These are phyloP conservation scores for Lucifuga dentata DNA, from an alignment of 2,113 vertebrate genomes.

Conservation along the genomic window DNA sequence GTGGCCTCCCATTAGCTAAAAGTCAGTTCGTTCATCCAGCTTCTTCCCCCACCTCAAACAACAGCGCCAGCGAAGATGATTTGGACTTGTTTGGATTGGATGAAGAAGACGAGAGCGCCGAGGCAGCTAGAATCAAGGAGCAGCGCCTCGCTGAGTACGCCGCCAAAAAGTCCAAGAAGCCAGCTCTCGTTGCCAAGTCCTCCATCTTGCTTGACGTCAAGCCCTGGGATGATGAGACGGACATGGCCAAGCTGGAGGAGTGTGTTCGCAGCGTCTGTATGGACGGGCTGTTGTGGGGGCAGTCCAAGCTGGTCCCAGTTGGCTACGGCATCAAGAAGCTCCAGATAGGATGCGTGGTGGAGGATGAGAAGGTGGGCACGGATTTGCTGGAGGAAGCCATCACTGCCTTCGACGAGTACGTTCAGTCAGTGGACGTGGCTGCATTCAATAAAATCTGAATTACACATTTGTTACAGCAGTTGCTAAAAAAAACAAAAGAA, in stretches of 20 bases:
- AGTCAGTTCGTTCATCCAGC: conserved; percentile 88
- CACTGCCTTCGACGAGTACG: conserved; percentile 92
- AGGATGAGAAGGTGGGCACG: conserved; percentile 97
- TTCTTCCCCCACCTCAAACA: conserved; percentile 54
- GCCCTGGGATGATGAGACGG: conserved; percentile 97
- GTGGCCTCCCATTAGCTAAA: conserved; percentile 88
- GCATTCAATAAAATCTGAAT: conserved; percentile 96
- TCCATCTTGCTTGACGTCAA: conserved; percentile 95
- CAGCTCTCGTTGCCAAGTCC: conserved; percentile 92
- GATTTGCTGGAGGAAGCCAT: conserved; percentile 94
- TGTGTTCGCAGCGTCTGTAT: conserved; percentile 90
- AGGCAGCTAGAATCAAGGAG: conserved; percentile 87
- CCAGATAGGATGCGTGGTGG: conserved; percentile 95
- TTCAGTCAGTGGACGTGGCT: conserved; percentile 97
- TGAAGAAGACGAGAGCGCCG: conserved; percentile 90
- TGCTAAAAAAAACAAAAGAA: too few relatives aligned
- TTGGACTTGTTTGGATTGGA: conserved; percentile 95
- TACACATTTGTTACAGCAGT: background rate
- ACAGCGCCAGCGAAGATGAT: conserved; percentile 85
- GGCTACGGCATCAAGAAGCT: conserved; percentile 98
- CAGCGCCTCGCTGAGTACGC: conserved; percentile 92
- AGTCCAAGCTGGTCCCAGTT: conserved; percentile 93
- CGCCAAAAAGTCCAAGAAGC: conserved; percentile 95
- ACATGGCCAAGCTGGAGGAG: conserved; percentile 93
- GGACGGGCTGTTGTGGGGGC: conserved; percentile 95